A percentile compares a stretch with the other conserved stretches of the same genome.
Evolutionary conservation across 2,113 vertebrate genomes (phyloP).

Genomic region (Protobothrops mucrosquamatus): DNA sequence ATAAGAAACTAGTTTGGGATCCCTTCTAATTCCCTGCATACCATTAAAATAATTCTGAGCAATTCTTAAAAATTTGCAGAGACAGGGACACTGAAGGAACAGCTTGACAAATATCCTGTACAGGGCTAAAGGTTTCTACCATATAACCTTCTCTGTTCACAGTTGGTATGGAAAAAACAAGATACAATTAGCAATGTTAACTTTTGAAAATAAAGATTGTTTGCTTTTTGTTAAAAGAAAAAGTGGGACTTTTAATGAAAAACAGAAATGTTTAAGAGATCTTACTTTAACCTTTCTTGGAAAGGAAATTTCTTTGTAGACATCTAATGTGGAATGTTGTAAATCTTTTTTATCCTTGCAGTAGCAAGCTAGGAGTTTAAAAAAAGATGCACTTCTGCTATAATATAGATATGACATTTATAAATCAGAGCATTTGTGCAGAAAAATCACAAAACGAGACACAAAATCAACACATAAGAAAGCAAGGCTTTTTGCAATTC

Average conservation of each 20-base stretch:
- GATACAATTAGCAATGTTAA: not conserved
- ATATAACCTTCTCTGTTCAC: not conserved
- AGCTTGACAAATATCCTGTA: not conserved
- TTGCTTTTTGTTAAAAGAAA: not conserved
- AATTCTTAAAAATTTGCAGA: not conserved
- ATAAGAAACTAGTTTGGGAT: not conserved
- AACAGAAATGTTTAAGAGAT: not conserved
- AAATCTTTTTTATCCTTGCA: not conserved
- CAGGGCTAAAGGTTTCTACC: not conserved
- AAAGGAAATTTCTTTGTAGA: not conserved
- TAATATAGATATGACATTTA: not conserved
- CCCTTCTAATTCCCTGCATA: not conserved
- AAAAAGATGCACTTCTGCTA: not conserved
- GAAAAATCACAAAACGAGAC: not conserved
- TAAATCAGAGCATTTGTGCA: not conserved
- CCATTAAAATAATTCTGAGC: not conserved
- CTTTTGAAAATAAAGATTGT: not conserved
- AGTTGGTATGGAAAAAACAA: not conserved
- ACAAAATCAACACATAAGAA: constrained; percentile 21
- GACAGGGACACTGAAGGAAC: not conserved
- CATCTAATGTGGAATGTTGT: not conserved
- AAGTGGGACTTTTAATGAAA: not conserved
- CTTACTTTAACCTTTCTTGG: not conserved
- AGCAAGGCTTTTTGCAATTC: constrained; percentile 32
- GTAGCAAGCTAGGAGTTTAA: not conserved